Evolutionary conservation across 92 coral and sea anemone genomes (phyloP).

Genomic region (Hydrozoanthus gracilis): DNA sequence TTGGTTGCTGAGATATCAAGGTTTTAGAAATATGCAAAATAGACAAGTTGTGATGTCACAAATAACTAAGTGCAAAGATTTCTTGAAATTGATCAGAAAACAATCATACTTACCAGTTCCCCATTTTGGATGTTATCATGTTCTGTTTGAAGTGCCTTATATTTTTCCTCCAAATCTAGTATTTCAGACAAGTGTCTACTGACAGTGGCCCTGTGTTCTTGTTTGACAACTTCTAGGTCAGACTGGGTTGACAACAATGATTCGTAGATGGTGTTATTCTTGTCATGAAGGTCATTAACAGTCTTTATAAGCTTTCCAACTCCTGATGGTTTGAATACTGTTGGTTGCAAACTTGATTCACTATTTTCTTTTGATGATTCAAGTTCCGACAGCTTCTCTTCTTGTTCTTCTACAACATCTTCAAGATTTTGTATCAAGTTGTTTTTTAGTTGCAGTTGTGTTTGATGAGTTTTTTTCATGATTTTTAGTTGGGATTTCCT

Average conservation of each 20-base stretch:
- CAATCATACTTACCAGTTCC: constrained; percentile 50
- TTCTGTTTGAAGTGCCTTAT: constrained; percentile 75
- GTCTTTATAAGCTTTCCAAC: constrained; percentile 86
- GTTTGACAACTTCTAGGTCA: constrained; percentile 81
- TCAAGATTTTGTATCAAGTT: constrained; percentile 86
- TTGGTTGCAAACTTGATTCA: constrained; percentile 39
- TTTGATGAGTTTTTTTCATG: constrained; percentile 93
- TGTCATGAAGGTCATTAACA: constrained; percentile 75
- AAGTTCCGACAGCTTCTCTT: constrained; percentile 75
- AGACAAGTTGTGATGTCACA: background rate
- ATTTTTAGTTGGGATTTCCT: constrained; percentile 95
- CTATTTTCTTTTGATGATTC: constrained; percentile 71
- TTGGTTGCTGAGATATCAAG: no score
- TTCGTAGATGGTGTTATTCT: constrained; percentile 86
- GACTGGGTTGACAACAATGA: constrained; percentile 89
- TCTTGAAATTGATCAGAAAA: background rate
- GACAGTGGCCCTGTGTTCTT: constrained; percentile 71
- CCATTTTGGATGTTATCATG: constrained; percentile 68
- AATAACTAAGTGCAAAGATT: background rate
- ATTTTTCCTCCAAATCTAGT: constrained; percentile 74
- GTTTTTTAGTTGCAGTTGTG: constrained; percentile 84
- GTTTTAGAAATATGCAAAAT: no score
- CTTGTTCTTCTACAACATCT: constrained; percentile 90
- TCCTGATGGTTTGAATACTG: constrained; percentile 73
- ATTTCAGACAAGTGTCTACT: constrained; percentile 63